Evolutionary conservation across 2,888 invertebrate species (phyloP).

Genomic region (Magallana nippona): DNA sequence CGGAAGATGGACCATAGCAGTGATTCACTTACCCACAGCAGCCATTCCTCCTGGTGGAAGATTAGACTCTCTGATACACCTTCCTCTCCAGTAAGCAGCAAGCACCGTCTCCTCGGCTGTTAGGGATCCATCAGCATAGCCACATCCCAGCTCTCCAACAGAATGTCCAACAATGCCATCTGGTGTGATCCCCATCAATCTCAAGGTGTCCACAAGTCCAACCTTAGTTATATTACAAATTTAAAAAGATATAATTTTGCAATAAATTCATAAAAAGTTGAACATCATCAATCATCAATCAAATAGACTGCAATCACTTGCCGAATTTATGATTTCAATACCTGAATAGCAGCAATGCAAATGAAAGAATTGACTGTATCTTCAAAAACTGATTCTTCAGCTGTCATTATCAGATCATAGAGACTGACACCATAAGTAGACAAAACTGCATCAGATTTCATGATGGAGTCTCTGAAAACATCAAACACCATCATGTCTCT

Average conservation of each 20-base stretch:
- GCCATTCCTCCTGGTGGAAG: constrained; percentile 79
- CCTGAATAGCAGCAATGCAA: constrained; percentile 96
- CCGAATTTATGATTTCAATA: constrained; percentile 69
- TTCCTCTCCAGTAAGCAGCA: constrained; percentile 92
- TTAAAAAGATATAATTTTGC: too few relatives aligned
- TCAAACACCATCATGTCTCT: constrained; percentile 91
- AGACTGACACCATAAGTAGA: constrained; percentile 90
- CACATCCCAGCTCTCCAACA: constrained; percentile 95
- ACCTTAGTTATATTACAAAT: constrained; percentile 82
- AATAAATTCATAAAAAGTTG: too few relatives aligned
- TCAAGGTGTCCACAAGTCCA: constrained; percentile 93
- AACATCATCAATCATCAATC: constrained; percentile 36
- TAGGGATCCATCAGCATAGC: constrained; percentile 97
- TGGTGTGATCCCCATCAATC: constrained; percentile 87
- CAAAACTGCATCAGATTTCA: constrained; percentile 88
- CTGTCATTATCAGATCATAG: constrained; percentile 88
- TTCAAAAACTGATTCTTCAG: constrained; percentile 89
- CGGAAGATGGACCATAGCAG: not conserved
- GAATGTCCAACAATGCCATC: constrained; percentile 98
- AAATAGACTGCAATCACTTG: too few relatives aligned
- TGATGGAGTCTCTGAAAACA: constrained; percentile 89
- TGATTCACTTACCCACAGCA: constrained; percentile 77
- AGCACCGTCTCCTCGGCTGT: constrained; percentile 96
- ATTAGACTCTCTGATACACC: constrained; percentile 77
- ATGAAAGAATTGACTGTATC: constrained; percentile 94